Base-by-base conservation (phyloP, 1,140 invertebrate species). In the Pararge aegeria region DNA sequence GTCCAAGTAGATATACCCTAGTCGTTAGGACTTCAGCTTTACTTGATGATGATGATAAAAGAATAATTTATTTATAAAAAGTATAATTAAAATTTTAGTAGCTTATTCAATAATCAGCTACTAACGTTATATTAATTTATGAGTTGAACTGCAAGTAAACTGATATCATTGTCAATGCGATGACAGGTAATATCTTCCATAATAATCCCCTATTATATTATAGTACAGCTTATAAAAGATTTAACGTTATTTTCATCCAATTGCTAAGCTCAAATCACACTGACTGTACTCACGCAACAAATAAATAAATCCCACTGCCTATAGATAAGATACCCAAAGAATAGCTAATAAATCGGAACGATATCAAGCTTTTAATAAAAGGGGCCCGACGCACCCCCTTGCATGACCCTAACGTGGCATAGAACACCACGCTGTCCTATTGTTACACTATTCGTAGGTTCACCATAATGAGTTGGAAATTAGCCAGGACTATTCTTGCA, bases 311-410 rank as follows among this genome's bases (percentile, higher is more conserved):
- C 57, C 37, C 40, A 40, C 55, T 49, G 53, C 40, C 34, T 30
- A 55, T 61, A 52, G 62, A 70, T 71, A 61, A 71, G 64, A 75
- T 68, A 73, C 13, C 5, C 13, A 16, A 15, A 42, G 64, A 55
- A 70, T 61, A 57, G 67, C 73, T 69, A 80, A 82, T 80, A 80
- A 70, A 75, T 71, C 66, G 51, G 40, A 62, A 42, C 50, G 46
- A 52, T 71, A 73, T 74, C 57, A 46, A 42, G 64, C 49, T 54
- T 68, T 65, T 59, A 61, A 48, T 61, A 63, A 46, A 52, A 64
- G 69, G 68, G 70, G 18, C 59, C 62, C 21, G 72, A 40, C 15
- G 29, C 30, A 59, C 49, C 61, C 69, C 75, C 71, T 58, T 63
- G 64, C 49, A 51, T 58, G 57, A 61, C 64, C 73, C 75, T 66